phyloP scores from a whole-genome alignment of 2,888 invertebrate genomes.

The Girardia tigrina region DNA sequence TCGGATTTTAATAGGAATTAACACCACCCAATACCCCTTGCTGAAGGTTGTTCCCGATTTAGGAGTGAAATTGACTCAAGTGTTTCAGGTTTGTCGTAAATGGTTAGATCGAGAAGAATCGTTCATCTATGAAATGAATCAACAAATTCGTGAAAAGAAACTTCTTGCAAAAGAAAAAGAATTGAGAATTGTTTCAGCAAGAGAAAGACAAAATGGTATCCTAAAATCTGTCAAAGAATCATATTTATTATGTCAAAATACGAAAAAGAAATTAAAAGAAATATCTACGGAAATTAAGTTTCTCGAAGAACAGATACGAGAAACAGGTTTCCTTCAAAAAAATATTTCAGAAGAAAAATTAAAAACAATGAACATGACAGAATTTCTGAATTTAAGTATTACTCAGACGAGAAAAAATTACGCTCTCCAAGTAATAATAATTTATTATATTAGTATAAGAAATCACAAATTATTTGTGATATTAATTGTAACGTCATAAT shows the following conservation, averaged over 20 bases:
- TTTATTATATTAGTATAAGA: too few relatives aligned
- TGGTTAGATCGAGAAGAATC: constrained; percentile 46
- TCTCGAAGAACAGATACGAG: constrained; percentile 42
- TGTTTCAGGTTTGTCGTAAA: constrained; percentile 41
- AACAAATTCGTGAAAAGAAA: constrained; percentile 43
- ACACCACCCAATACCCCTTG: constrained; percentile 45
- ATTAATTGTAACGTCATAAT: too few relatives aligned
- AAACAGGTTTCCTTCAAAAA: constrained; percentile 40
- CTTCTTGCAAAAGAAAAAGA: constrained; percentile 41
- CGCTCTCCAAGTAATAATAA: constrained; percentile 38
- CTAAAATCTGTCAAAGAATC: constrained; percentile 43
- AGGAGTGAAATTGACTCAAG: constrained; percentile 41
- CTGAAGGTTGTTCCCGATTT: constrained; percentile 44
- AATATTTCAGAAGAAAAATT: constrained; percentile 42
- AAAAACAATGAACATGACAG: constrained; percentile 45
- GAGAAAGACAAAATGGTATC: constrained; percentile 42
- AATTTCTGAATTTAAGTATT: constrained; percentile 46
- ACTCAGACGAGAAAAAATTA: constrained; percentile 46
- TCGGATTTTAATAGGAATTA: constrained; percentile 42
- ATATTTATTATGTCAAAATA: constrained; percentile 42
- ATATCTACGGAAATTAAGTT: constrained; percentile 43
- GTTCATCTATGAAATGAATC: constrained; percentile 44
- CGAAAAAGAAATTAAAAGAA: constrained; percentile 42
- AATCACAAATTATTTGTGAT: too few relatives aligned
- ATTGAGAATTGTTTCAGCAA: constrained; percentile 41